These are phyloP conservation scores for Pipistrellus pygmaeus DNA, from an alignment of 2,797 vertebrate species.

Conservation along the genomic window DNA sequence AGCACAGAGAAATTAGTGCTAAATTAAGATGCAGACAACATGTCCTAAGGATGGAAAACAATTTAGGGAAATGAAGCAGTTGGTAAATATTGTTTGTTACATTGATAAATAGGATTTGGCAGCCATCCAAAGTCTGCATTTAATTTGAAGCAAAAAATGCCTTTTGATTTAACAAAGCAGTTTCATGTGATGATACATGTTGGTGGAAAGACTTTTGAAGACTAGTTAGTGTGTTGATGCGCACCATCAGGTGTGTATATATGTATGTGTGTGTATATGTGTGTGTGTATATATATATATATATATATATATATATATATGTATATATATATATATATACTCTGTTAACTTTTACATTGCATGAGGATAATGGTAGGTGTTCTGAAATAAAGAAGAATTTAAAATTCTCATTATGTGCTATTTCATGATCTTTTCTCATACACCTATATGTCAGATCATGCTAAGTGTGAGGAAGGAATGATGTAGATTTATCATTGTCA, in stretches of 20 bases:
- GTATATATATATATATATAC: too few species aligned
- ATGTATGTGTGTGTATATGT: too few species aligned
- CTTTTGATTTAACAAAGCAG: constrained; percentile 69
- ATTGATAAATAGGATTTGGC: constrained; percentile 66
- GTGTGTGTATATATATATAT: too few species aligned
- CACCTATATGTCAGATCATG: background rate
- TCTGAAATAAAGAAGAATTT: background rate
- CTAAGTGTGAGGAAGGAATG: background rate
- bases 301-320: too few species aligned
- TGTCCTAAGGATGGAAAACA: constrained; percentile 72
- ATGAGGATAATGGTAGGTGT: background rate
- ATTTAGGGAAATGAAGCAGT: constrained; percentile 71
- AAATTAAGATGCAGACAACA: constrained; percentile 72
- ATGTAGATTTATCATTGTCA: background rate
- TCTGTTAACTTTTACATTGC: background rate
- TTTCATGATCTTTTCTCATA: constrained; percentile 23
- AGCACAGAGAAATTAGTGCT: constrained; percentile 67
- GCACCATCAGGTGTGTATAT: background rate
- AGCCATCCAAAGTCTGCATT: constrained; percentile 72
- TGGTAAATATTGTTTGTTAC: constrained; percentile 68
- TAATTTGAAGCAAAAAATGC: constrained; percentile 60
- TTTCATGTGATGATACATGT: background rate
- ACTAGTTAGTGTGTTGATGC: background rate
- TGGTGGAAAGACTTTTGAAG: background rate
- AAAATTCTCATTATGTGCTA: background rate